Conservation (phyloP, 1,140 invertebrate genomes). For the Protaetia brevitarsis region DNA sequence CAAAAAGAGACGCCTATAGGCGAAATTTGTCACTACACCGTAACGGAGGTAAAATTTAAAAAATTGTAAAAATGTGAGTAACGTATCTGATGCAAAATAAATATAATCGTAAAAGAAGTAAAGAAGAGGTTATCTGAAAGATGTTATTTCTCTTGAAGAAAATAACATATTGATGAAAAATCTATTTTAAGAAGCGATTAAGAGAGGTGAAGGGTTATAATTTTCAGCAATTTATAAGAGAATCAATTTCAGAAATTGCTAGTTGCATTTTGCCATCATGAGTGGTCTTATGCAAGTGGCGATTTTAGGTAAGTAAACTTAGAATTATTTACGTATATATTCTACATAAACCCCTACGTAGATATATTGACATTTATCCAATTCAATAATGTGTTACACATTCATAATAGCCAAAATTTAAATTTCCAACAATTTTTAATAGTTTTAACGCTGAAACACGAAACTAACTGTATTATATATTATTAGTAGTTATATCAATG, state of each 20-base stretch:
- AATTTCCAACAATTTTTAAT: too few species aligned
- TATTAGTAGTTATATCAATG: too few species aligned
- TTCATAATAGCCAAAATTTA: too few species aligned
- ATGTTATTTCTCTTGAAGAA: not conserved
- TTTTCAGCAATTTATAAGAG: not conserved
- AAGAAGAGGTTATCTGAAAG: not conserved
- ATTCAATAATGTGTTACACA: too few species aligned
- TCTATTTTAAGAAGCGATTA: slow-evolving; percentile 1
- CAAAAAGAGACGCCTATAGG: not conserved
- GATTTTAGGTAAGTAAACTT: not conserved
- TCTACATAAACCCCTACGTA: too few species aligned
- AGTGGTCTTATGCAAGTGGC: not conserved
- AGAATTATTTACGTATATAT: not conserved
- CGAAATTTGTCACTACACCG: not conserved
- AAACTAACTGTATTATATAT: too few species aligned
- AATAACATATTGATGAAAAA: not conserved
- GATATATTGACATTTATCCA: too few species aligned
- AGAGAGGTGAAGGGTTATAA: not conserved
- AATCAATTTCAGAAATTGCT: not conserved
- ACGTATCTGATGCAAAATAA: too few species aligned
- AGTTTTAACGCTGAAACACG: too few species aligned
- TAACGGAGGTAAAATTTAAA: not conserved
- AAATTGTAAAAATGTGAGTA: not conserved
- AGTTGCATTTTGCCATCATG: slow-evolving; percentile 11
- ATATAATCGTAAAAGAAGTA: not conserved